Evolutionary conservation across 2,113 vertebrate genomes (phyloP).

Genomic region (Myanophis thanlyinensis): DNA sequence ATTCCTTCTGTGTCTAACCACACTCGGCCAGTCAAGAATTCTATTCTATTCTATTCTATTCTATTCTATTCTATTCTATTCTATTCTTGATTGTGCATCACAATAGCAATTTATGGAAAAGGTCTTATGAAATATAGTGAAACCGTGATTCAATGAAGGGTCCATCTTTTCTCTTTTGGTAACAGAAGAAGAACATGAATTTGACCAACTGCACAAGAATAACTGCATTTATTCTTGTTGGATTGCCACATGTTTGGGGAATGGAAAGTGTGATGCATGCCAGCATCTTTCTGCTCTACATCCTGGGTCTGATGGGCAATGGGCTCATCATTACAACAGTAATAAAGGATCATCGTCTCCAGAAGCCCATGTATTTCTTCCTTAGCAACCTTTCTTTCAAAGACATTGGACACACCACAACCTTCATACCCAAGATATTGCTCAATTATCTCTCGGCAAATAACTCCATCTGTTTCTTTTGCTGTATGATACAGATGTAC

Average conservation of each 20-base stretch:
- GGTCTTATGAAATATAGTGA: background rate
- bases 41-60: no score
- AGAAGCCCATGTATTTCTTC: background rate
- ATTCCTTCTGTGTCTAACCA: no score
- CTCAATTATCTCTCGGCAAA: background rate
- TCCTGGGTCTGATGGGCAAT: background rate
- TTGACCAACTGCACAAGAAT: background rate
- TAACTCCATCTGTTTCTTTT: background rate
- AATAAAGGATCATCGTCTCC: background rate
- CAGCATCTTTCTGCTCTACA: background rate
- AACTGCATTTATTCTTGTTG: background rate
- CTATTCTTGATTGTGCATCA: no score
- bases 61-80: no score
- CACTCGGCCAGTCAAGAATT: no score
- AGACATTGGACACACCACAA: background rate
- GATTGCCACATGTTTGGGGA: background rate
- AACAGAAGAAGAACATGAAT: background rate
- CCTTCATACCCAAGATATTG: background rate
- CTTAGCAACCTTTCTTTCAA: background rate
- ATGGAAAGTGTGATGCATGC: background rate
- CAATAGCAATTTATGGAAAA: background rate
- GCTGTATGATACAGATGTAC: constrained; percentile 53
- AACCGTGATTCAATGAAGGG: background rate
- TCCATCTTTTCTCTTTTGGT: background rate
- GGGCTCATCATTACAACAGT: background rate